Base-by-base conservation (phyloP, 1,140 invertebrate species). In the Mylabris phalerata region DNA sequence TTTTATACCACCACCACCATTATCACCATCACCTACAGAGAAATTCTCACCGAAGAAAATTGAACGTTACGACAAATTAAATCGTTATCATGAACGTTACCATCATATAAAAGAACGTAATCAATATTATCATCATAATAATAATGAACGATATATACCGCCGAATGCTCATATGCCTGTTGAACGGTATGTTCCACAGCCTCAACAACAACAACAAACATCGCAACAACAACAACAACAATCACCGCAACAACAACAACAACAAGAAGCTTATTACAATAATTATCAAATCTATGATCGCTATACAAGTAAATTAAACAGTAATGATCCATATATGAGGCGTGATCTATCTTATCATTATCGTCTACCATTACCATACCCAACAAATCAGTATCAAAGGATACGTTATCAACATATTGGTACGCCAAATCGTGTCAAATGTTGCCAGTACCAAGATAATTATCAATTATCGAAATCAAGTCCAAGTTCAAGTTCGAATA, bases 91-190 rank as follows among this genome's bases (percentile, higher is more conserved):
- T 10, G 46, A 67, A n/a, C 57, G 60, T 25, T 61, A 67, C 50
- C 48, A 61, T 46, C 48, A 27, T 24, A 40, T 52, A 48, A 47
- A 57, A 24, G 52, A 66, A 49, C 41, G 48, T 50, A 49, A 62
- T 42, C 59, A 65, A 25, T 65, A 59, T 44, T 67, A 69, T 44
- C 63, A 60, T 27, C 65, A 60, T 48, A 61, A 47, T 43, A 62
- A 51, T 13, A 61, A 60, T 45, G 64, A 64, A 9, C 4, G 79
- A 46, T 85, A 85, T 57, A 79, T 84, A 55, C 83, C 83, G 1
- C 83, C 83, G 3, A 81, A 82, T 49, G 83, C 83, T 40, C 84
- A 86, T 70, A 82, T 83, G 57, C 84, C 84, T 5, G 84, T 86
- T 45, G 84, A 86, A 71, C 77, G 83, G 39, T 84, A 84, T 62